Conservation (phyloP, 2,888 invertebrate genomes). For the Mimas tiliae region DNA sequence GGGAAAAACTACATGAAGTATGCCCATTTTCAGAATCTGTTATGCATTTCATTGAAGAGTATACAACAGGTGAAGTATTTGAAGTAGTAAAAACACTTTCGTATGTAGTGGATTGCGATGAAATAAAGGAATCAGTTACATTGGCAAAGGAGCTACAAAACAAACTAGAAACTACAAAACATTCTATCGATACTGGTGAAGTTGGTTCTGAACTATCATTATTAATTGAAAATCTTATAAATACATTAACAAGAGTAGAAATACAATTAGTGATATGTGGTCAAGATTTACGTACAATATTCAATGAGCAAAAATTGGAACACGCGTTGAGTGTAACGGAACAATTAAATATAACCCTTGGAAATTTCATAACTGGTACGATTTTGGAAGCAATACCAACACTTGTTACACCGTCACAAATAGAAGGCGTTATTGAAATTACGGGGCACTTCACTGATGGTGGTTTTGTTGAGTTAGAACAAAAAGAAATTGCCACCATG, state of each 20-base stretch:
- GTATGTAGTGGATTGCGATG: constrained; percentile 1
- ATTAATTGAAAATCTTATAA: not conserved
- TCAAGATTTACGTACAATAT: constrained; percentile 9
- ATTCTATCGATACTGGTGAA: not conserved
- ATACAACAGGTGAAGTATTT: constrained; percentile 11
- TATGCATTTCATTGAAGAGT: constrained; percentile 23
- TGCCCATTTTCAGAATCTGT: constrained; percentile 28
- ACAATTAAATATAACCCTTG: not conserved
- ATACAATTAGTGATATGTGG: constrained; percentile 15
- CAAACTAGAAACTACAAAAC: not conserved
- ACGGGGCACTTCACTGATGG: not conserved
- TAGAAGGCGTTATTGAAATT: not conserved
- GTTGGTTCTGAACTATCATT: not conserved
- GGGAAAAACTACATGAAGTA: constrained; percentile 6
- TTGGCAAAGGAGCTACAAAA: not conserved
- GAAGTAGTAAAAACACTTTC: constrained; percentile 15
- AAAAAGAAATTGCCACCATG: not conserved
- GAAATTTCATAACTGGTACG: not conserved
- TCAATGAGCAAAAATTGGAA: constrained; percentile 3
- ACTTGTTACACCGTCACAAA: not conserved
- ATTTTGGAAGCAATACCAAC: not conserved
- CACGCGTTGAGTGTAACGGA: constrained; percentile 10
- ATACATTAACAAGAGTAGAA: constrained; percentile 7
- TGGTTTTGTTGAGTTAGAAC: not conserved
- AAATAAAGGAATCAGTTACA: constrained; percentile 1